Conservation (phyloP, 2,888 invertebrate genomes). For the Chrysolina oricalcia region DNA sequence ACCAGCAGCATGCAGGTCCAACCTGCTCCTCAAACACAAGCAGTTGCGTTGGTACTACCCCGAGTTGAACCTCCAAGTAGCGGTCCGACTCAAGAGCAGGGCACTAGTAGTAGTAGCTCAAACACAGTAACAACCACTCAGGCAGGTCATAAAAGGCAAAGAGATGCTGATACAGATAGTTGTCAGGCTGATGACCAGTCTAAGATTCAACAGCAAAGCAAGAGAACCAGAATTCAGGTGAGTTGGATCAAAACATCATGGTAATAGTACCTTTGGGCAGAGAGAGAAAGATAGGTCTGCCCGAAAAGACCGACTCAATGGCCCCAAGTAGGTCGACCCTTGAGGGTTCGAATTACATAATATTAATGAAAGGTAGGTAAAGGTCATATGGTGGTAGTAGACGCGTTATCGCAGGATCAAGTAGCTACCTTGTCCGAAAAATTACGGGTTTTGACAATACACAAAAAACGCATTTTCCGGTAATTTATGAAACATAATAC, state of each 20-base stretch:
- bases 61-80: constrained; percentile 79
- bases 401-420: too few relatives aligned
- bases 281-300: background rate
- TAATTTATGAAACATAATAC: too few relatives aligned
- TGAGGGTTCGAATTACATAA: too few relatives aligned
- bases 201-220: constrained; percentile 71
- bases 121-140: constrained; percentile 82
- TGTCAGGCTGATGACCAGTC: constrained; percentile 71
- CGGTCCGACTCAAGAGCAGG: constrained; percentile 69
- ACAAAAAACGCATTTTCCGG: too few relatives aligned
- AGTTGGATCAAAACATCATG: constrained; percentile 22
- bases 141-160: constrained; percentile 76
- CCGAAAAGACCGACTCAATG: background rate
- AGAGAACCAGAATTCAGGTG: constrained; percentile 75
- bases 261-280: background rate
- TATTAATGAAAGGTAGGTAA: too few relatives aligned
- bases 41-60: constrained; percentile 82
- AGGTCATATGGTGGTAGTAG: too few relatives aligned
- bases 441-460: too few relatives aligned
- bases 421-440: too few relatives aligned
- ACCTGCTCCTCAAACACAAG: constrained; percentile 74
- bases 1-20: constrained; percentile 58
- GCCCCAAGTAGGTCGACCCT: too few relatives aligned
- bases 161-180: constrained; percentile 75
- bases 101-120: constrained; percentile 70